Evolutionary conservation across 2,113 vertebrate genomes (phyloP).

Genomic region (Formicarius rufipectus): DNA sequence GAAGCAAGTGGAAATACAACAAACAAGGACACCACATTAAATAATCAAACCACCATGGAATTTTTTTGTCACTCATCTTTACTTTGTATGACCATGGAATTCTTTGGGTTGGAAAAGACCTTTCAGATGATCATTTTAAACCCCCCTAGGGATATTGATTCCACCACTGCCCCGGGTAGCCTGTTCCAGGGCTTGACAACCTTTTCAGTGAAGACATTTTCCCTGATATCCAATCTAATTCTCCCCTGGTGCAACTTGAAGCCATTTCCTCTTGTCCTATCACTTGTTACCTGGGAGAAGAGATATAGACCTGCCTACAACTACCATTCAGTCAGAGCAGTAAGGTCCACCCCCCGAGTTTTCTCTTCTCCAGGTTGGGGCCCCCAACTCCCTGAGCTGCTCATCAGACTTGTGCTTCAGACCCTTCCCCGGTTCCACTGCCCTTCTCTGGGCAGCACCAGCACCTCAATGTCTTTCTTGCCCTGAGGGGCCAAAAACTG

Average conservation of each 20-base stretch:
- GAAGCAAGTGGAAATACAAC: background rate
- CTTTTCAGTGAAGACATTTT: background rate
- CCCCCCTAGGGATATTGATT: background rate
- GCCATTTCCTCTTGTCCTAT: background rate
- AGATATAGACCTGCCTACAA: background rate
- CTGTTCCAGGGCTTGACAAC: background rate
- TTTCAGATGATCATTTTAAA: background rate
- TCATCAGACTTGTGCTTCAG: background rate
- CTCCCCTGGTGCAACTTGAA: background rate
- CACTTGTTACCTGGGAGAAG: background rate
- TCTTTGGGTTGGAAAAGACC: background rate
- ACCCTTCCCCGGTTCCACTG: rapidly evolving
- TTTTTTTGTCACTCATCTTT: background rate
- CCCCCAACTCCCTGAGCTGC: background rate
- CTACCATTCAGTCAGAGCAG: rapidly evolving
- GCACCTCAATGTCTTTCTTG: background rate
- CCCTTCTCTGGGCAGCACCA: background rate
- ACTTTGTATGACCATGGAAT: background rate
- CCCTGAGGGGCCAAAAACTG: background rate
- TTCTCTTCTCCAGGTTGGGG: background rate
- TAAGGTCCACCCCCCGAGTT: background rate
- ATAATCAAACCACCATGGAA: background rate
- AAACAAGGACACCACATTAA: background rate
- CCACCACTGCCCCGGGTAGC: background rate
- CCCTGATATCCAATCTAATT: background rate